Percentiles rank a stretch among this genome's conserved stretches.
Evolutionary conservation across 2,797 vertebrate species (phyloP).

Genomic region (Sebastolobus alascanus): DNA sequence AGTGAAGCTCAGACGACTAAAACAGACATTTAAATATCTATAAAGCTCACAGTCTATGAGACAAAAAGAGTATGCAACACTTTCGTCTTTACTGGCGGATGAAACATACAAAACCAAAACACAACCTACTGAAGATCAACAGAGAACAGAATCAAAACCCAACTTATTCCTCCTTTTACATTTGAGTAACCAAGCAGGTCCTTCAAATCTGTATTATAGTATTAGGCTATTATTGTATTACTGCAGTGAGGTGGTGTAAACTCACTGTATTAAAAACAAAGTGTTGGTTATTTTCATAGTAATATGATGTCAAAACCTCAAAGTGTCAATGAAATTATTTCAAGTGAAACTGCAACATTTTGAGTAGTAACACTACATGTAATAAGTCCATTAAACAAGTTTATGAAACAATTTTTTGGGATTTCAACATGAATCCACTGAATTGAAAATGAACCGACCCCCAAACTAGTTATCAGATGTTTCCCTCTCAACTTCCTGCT

Average conservation of each 20-base stretch:
- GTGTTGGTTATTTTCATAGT: not conserved
- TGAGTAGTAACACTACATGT: not conserved
- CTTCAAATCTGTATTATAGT: not conserved
- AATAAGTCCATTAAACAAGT: not conserved
- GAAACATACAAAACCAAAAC: not conserved
- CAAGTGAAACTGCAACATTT: not conserved
- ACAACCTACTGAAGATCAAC: not conserved
- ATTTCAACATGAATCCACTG: not conserved
- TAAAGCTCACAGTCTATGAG: not conserved
- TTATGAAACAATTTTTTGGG: not conserved
- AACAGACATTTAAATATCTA: slow-evolving; percentile 8
- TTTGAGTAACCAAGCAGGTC: not conserved
- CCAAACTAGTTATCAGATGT: not conserved
- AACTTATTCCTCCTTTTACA: not conserved
- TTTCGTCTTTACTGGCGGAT: not conserved
- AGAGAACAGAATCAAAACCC: not conserved
- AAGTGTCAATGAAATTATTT: not conserved
- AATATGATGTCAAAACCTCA: not conserved
- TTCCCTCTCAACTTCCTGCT: not conserved
- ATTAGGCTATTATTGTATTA: slow-evolving; percentile 3
- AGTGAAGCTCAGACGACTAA: not conserved
- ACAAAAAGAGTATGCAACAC: not conserved
- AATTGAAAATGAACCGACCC: not conserved
- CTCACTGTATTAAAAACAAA: not conserved
- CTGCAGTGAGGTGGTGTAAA: slow-evolving; percentile 11